These are phyloP conservation scores for Achroia grisella DNA, from an alignment of 1,140 invertebrate genomes.

Conservation along the genomic window DNA sequence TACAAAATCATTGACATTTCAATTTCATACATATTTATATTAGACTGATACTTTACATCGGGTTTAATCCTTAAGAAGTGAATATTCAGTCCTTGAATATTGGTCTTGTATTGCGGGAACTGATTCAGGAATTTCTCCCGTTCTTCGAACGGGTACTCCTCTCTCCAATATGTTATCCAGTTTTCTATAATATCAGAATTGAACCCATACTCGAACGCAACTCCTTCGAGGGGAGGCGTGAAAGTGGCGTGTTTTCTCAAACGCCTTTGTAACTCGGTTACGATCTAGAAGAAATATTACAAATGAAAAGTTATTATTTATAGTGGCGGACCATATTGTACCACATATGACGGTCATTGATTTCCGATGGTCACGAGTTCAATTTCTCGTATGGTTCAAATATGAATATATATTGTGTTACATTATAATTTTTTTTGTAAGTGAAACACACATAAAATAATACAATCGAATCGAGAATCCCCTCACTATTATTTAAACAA, in stretches of 20 bases:
- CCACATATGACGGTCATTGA: no score
- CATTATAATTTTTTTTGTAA: no score
- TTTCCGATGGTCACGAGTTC: no score
- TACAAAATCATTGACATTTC: no score
- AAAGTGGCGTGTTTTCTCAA: constrained; percentile 69
- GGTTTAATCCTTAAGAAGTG: constrained; percentile 82
- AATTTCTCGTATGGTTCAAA: no score
- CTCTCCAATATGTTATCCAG: constrained; percentile 81
- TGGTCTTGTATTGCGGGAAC: constrained; percentile 81
- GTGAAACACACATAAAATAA: no score
- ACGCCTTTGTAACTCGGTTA: constrained; percentile 77
- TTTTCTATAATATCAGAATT: constrained; percentile 77
- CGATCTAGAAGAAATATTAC: constrained; percentile 63
- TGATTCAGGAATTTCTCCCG: constrained; percentile 80
- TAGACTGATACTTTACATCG: constrained; percentile 16
- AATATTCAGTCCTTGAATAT: constrained; percentile 81
- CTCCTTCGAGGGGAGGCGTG: constrained; percentile 76
- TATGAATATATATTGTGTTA: no score
- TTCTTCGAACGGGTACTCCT: constrained; percentile 80
- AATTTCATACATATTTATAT: no score
- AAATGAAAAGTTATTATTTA: no score
- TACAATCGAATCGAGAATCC: no score
- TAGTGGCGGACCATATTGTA: no score
- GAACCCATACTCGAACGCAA: constrained; percentile 84
- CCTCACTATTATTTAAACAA: no score